Percentiles rank a stretch among this genome's conserved stretches.
Evolutionary conservation across 2,888 invertebrate species (phyloP).

Genomic region (Argynnis bischoffii): DNA sequence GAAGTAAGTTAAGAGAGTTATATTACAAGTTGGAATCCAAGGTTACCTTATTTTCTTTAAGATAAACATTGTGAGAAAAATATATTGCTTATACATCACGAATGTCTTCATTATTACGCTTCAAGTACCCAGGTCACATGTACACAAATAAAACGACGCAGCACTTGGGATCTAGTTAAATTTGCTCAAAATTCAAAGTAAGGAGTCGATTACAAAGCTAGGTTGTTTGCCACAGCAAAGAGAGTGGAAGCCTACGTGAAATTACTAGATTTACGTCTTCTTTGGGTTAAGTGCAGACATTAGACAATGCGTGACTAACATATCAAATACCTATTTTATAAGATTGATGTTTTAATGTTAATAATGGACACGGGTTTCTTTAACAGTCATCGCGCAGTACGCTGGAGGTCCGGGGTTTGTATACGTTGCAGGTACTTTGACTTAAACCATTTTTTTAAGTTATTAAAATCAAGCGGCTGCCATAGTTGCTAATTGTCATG

Average conservation of each 20-base stretch:
- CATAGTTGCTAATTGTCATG: no score
- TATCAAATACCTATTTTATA: not conserved
- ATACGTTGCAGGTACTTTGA: no score
- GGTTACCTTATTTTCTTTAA: no score
- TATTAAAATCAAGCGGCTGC: no score
- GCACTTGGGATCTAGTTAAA: conserved; percentile 21
- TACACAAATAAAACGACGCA: conserved; percentile 11
- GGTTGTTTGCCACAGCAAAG: conserved; percentile 29
- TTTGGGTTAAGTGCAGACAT: conserved; percentile 19
- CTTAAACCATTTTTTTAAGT: no score
- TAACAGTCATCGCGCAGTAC: no score
- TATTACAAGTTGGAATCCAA: no score
- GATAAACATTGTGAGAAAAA: not conserved
- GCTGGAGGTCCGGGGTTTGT: no score
- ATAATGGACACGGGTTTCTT: no score
- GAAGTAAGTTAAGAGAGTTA: no score
- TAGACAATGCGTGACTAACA: not conserved
- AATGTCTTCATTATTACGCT: conserved; percentile 10
- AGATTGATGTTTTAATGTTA: no score
- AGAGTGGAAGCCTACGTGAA: conserved; percentile 29
- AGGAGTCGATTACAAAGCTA: conserved; percentile 37
- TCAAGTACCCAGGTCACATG: conserved; percentile 12
- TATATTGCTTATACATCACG: not conserved
- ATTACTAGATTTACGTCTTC: conserved; percentile 29
- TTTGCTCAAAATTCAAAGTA: conserved; percentile 32